Evolutionary conservation across 35 echinoderm and acorn worm genomes (phyloP), one percentile per base, ranked within the genome.

Genomic region (Apostichopus parvimensis): DNA sequence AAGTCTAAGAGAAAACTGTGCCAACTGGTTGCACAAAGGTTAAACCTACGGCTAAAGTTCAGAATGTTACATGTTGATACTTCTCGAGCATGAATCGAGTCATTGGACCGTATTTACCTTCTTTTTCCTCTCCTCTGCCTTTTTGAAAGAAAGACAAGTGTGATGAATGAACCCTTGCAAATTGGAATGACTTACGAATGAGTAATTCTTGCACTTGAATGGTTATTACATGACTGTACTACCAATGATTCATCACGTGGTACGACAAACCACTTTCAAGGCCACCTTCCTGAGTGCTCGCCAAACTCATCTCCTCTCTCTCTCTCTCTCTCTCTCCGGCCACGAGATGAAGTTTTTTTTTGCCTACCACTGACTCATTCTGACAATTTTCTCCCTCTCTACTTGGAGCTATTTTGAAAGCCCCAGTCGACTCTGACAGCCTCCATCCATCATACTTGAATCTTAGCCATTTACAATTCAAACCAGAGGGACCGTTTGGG

Each of bases 391-490:
- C 81, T 84, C 12, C 55, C 55, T 80, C 77, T 18, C 14, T 80
- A 20, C 28, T 80, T 55, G 78, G 25, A 84, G 81, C 13, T 58
- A 58, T 84, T 84, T 59, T 58, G 57, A 59, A 59, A 88, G 61
- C 86, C 86, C 62, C 86, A 66, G 66, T 60, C 56, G 20, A 88
- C 59, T 65, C 59, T 88, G 86, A 88, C 86, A 88, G 61, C 61
- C 21, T 64, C 57, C 20, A 88, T 88, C 62, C 62, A 88, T 88
- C 86, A 88, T 64, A 88, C 86, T 88, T 88, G 86, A 88, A 88
- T 88, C 86, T 52, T 88, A 64, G 86, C 86, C 62, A 88, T 88
- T 88, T 88, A 88, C 86, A 88, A 66, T 88, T 66, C 57, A 88
- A 66, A 66, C 22, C 68, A 73, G 86, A 88, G 86, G 86, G 61